Percentiles rank a stretch among this genome's conserved stretches.
Conservation (phyloP, 2,113 vertebrate species). For the Archilochus colubris region DNA sequence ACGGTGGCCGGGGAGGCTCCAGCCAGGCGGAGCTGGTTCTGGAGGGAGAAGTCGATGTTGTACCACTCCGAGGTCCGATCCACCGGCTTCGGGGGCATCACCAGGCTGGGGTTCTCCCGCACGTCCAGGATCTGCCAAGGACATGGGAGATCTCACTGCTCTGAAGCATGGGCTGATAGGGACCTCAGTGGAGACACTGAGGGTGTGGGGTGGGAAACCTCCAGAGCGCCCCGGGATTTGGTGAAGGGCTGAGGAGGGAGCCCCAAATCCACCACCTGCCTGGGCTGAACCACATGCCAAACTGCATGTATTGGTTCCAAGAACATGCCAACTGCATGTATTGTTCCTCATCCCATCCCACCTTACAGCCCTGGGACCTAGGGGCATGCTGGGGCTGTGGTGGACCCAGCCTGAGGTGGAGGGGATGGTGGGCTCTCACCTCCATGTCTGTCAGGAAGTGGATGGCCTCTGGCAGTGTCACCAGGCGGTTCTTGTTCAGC, state of each 20-base stretch:
- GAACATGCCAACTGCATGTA: accelerated
- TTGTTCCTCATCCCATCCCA: not conserved
- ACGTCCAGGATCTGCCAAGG: slow-evolving; percentile 88
- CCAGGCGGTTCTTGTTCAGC: slow-evolving; percentile 95
- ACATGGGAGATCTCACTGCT: not conserved
- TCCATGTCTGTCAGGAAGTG: slow-evolving; percentile 92
- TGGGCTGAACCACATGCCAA: not conserved
- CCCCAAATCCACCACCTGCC: accelerated
- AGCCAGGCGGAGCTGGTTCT: slow-evolving; percentile 93
- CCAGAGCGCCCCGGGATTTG: accelerated
- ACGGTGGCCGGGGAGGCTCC: slow-evolving; percentile 94
- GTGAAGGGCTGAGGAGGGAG: not conserved
- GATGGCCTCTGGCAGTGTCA: slow-evolving; percentile 92
- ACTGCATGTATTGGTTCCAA: not conserved
- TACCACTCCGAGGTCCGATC: slow-evolving; percentile 91
- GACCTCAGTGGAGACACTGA: accelerated
- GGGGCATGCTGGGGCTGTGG: too few species aligned
- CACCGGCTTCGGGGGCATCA: slow-evolving; percentile 94
- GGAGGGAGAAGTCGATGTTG: slow-evolving; percentile 99
- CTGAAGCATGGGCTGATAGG: accelerated
- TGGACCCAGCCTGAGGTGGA: not conserved
- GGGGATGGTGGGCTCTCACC: slow-evolving; percentile 62
- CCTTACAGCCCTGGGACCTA: not conserved
- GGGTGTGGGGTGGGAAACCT: not conserved
- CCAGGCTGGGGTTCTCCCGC: slow-evolving; percentile 93